Evolutionary conservation across 2,888 invertebrate genomes (phyloP).

Genomic region (Zygogramma bicolorata): DNA sequence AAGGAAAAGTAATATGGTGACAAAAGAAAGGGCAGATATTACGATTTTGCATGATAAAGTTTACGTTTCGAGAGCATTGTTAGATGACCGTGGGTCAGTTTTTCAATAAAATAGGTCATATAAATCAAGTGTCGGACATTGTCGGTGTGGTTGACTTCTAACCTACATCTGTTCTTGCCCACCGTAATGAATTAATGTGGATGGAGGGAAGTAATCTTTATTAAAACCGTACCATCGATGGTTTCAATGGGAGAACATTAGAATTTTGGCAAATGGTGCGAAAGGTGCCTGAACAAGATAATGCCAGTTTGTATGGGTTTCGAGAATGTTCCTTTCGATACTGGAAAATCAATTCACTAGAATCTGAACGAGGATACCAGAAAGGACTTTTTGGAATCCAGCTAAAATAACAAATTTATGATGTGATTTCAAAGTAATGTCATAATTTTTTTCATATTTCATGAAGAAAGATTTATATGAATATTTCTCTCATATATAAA

Average conservation of each 20-base stretch:
- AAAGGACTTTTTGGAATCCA: not conserved
- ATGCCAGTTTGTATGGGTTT: not conserved
- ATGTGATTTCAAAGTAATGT: not conserved
- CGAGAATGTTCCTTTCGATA: not conserved
- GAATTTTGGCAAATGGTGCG: conserved; percentile 13
- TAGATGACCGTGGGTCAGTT: conserved; percentile 52
- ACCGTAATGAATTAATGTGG: conserved; percentile 53
- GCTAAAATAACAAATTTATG: not conserved
- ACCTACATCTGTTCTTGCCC: conserved; percentile 66
- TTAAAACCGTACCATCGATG: conserved; percentile 10
- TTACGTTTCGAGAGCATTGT: conserved; percentile 56
- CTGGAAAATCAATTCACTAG: not conserved
- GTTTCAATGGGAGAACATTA: conserved; percentile 14
- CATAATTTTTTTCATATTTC: too few relatives aligned
- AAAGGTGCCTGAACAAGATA: not conserved
- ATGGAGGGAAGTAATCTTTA: conserved; percentile 23
- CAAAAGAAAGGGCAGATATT: conserved; percentile 59
- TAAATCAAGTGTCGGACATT: conserved; percentile 65
- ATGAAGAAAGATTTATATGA: too few relatives aligned
- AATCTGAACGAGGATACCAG: not conserved
- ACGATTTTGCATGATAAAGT: conserved; percentile 63
- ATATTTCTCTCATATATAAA: too few relatives aligned
- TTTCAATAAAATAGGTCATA: conserved; percentile 62
- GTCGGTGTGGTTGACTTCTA: conserved; percentile 65
- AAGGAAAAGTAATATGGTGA: conserved; percentile 54